Conservation (phyloP, 2,888 invertebrate species). For the Dynastes hyllus region DNA sequence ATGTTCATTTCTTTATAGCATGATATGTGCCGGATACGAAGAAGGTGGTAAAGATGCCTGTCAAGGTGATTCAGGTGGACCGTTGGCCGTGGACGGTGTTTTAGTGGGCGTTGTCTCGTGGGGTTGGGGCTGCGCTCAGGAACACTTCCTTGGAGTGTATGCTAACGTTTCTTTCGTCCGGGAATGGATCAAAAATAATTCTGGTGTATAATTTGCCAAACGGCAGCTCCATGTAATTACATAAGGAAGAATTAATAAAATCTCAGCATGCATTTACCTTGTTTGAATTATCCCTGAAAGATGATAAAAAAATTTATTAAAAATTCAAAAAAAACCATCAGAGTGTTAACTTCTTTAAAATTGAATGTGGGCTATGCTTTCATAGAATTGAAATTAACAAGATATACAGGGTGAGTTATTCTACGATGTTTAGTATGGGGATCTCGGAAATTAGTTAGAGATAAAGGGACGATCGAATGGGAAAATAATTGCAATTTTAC, state of each 20-base stretch:
- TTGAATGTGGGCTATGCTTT: no score
- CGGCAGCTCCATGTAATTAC: no score
- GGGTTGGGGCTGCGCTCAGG: constrained; percentile 18
- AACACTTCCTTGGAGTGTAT: constrained; percentile 21
- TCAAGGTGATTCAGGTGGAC: constrained; percentile 33
- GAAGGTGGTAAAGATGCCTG: constrained; percentile 30
- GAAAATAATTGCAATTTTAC: no score
- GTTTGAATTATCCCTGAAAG: not conserved
- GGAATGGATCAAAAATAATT: not conserved
- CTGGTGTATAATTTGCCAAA: not conserved
- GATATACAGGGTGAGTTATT: no score
- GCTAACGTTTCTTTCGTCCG: constrained; percentile 15
- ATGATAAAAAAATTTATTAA: not conserved
- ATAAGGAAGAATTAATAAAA: no score
- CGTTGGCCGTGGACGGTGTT: constrained; percentile 7
- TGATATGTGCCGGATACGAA: constrained; percentile 24
- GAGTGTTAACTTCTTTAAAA: no score
- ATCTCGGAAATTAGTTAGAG: no score
- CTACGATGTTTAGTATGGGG: no score
- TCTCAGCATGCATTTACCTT: no score
- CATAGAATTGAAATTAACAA: no score
- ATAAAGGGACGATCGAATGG: no score
- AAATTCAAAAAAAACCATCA: no score
- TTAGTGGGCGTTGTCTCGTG: constrained; percentile 19
- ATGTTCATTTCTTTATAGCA: not conserved